phyloP scores from a whole-genome alignment of 2,888 invertebrate genomes.

The Hoplodrina blanda region DNA sequence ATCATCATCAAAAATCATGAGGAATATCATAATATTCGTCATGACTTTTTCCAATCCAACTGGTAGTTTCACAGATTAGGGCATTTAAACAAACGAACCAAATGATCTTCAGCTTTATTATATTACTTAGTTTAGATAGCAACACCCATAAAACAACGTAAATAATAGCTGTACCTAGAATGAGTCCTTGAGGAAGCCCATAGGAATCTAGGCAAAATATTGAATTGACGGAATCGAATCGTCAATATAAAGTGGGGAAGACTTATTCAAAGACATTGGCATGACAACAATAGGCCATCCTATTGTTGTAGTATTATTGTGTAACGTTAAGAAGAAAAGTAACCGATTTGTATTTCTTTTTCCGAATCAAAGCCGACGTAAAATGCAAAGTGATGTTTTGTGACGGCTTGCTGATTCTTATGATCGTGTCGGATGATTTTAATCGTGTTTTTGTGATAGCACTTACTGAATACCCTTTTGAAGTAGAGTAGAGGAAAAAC shows the following conservation, averaged over 20 bases:
- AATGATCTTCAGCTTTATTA: not conserved
- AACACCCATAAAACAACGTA: not conserved
- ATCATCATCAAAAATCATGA: too few relatives aligned
- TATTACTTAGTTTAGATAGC: not conserved
- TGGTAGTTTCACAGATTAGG: too few relatives aligned
- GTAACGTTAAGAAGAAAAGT: constrained; percentile 10
- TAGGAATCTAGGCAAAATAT: not conserved
- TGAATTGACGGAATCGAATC: constrained; percentile 4
- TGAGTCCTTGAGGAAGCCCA: not conserved
- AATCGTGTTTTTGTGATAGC: not conserved
- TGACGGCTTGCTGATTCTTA: constrained; percentile 5
- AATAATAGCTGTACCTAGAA: not conserved
- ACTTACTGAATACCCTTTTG: not conserved
- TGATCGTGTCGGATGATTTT: constrained; percentile 13
- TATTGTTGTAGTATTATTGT: not conserved
- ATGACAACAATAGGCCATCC: constrained; percentile 21
- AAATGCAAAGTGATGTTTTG: constrained; percentile 5
- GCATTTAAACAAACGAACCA: too few relatives aligned
- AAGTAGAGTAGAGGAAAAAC: not conserved
- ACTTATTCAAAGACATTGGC: constrained; percentile 4
- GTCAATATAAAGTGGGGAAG: not conserved
- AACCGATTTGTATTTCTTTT: constrained; percentile 26
- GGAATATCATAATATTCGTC: too few relatives aligned
- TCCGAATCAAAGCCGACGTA: constrained; percentile 3
- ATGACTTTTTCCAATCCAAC: too few relatives aligned